Conservation (phyloP, 2,797 vertebrate species). For the Threskiornis aethiopicus region DNA sequence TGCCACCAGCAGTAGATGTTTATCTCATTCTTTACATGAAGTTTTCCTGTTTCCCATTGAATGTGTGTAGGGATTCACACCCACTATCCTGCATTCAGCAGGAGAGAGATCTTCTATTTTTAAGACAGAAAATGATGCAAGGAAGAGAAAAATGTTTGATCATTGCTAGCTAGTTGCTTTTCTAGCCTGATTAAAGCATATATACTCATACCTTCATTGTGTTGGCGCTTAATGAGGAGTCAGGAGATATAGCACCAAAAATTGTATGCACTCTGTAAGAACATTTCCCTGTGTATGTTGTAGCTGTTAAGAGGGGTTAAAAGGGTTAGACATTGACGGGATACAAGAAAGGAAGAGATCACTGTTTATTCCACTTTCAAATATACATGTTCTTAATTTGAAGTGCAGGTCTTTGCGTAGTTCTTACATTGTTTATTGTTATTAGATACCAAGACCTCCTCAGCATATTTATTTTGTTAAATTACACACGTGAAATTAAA, state of each 20-base stretch:
- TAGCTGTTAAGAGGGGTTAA: not conserved
- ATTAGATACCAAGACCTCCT: not conserved
- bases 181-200: not conserved
- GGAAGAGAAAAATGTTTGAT: not conserved
- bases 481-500: conserved; percentile 39
- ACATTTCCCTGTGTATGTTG: not conserved
- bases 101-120: not conserved
- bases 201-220: not conserved
- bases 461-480: conserved; percentile 41
- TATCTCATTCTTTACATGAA: not conserved
- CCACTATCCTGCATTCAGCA: not conserved
- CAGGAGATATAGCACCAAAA: not conserved
- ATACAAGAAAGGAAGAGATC: conserved; percentile 1
- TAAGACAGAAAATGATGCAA: not conserved
- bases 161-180: not conserved
- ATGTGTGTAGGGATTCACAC: not conserved
- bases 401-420: not conserved
- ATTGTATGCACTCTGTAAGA: not conserved
- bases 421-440: conserved; percentile 45
- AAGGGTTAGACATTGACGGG: not conserved
- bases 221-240: not conserved
- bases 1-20: not conserved
- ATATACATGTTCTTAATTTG: conserved; percentile 24
- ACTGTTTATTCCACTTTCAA: conserved; percentile 37
- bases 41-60: not conserved